Percentiles rank a stretch among this genome's conserved stretches.
Evolutionary conservation across 1,140 invertebrate species (phyloP).

Genomic region (Aricia agestis): DNA sequence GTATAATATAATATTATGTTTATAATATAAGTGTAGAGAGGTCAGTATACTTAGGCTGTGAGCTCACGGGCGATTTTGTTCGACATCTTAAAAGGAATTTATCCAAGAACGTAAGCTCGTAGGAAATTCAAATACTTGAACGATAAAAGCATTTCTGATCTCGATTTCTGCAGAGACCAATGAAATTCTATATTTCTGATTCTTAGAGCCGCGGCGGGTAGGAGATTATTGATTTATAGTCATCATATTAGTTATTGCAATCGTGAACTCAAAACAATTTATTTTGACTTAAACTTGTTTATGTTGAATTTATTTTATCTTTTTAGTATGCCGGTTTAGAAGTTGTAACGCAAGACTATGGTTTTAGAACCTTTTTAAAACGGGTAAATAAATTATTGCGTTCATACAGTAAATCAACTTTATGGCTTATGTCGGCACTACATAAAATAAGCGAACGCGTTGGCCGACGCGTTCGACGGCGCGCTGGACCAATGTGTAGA

Average conservation of each 20-base stretch:
- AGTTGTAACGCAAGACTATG: too few relatives aligned
- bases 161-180: conserved; percentile 47
- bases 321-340: too few relatives aligned
- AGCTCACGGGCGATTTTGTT: conserved; percentile 45
- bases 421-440: too few relatives aligned
- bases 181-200: conserved; percentile 55
- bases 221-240: conserved; percentile 38
- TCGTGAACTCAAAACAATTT: neutral
- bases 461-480: too few relatives aligned
- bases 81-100: conserved; percentile 53
- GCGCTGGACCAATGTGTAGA: too few relatives aligned
- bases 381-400: too few relatives aligned
- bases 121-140: conserved; percentile 60
- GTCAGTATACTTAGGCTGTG: conserved; percentile 48
- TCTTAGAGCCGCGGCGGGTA: conserved; percentile 22
- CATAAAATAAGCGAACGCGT: too few relatives aligned
- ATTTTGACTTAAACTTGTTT: neutral
- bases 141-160: conserved; percentile 63
- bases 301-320: too few relatives aligned
- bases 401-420: too few relatives aligned
- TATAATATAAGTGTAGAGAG: conserved; percentile 37
- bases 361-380: too few relatives aligned
- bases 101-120: conserved; percentile 53
- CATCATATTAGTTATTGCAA: neutral
- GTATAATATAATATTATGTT: too few relatives aligned